These are phyloP conservation scores for Simalia tracyae DNA, from an alignment of 2,797 vertebrate species.

Conservation along the genomic window DNA sequence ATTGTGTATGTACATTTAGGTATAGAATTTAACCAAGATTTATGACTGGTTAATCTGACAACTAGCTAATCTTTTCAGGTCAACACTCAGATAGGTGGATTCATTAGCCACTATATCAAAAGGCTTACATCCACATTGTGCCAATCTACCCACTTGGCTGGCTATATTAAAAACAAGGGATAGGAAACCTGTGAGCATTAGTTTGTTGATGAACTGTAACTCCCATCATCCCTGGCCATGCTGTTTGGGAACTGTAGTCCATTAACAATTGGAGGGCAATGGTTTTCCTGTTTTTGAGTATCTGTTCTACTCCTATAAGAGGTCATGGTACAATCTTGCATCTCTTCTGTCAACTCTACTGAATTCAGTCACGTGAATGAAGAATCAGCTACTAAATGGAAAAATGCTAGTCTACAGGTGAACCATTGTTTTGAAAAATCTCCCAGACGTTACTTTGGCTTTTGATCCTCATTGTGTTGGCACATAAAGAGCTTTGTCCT, in stretches of 20 bases:
- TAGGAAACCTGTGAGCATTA: neutral
- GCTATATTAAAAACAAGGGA: neutral
- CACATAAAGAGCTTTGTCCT: constrained; percentile 6
- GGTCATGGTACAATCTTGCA: neutral
- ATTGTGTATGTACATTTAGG: too few species aligned
- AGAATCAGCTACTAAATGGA: neutral
- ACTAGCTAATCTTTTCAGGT: neutral
- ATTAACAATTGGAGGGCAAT: neutral
- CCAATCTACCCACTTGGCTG: neutral
- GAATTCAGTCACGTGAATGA: neutral
- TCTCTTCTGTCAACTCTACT: neutral
- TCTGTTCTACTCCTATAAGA: neutral
- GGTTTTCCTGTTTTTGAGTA: neutral
- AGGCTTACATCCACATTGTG: neutral
- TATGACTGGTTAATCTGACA: neutral
- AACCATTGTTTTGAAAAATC: neutral
- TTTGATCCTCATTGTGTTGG: constrained; percentile 19
- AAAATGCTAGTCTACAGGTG: neutral
- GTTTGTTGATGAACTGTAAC: neutral
- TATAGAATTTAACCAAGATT: neutral
- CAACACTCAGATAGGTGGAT: neutral
- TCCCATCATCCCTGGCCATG: neutral
- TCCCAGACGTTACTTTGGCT: neutral
- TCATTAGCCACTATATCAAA: neutral
- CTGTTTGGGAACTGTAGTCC: neutral